Conservation (phyloP, 2,113 vertebrate genomes). For the Sciurus niger region DNA sequence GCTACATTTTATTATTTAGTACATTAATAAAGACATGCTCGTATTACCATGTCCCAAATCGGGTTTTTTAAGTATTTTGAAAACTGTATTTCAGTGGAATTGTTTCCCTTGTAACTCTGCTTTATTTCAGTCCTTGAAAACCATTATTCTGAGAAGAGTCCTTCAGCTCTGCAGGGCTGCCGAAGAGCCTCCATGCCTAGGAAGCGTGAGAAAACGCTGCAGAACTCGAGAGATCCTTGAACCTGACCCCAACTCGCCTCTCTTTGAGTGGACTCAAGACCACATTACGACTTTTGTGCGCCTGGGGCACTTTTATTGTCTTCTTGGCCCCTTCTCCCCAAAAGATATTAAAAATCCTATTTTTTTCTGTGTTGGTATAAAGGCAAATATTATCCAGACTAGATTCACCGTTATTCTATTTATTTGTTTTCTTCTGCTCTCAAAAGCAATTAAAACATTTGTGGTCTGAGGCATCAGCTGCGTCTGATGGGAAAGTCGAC, state of each 20-base stretch:
- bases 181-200: neutral
- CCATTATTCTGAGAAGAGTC: neutral
- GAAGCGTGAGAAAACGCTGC: neutral
- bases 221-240: neutral
- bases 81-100: constrained; percentile 3
- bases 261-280: neutral
- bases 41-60: neutral
- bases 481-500: neutral
- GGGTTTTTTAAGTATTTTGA: constrained; percentile 26
- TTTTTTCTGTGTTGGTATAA: neutral
- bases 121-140: constrained; percentile 46
- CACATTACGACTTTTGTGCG: neutral
- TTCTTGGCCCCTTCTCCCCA: neutral
- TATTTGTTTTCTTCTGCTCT: constrained; percentile 44
- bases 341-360: neutral
- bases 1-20: neutral
- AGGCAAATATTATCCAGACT: neutral
- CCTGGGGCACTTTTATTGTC: neutral
- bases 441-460: constrained; percentile 48
- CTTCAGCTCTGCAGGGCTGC: neutral
- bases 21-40: constrained; percentile 14
- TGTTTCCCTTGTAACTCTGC: neutral
- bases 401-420: neutral
- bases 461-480: neutral
- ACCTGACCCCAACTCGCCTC: neutral